These are phyloP conservation scores for Lasius platythorax DNA, from an alignment of 2,888 invertebrate species.

Conservation along the genomic window DNA sequence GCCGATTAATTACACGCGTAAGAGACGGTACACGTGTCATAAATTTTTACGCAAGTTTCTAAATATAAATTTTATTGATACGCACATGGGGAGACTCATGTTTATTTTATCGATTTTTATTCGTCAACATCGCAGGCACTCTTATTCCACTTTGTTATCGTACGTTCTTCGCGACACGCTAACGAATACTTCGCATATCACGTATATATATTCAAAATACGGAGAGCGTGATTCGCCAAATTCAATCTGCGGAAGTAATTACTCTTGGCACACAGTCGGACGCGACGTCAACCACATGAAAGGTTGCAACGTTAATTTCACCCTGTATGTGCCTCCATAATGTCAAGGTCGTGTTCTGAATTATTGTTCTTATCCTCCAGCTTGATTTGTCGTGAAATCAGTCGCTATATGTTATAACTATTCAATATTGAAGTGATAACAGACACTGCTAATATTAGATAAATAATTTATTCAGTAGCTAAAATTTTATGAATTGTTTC, in stretches of 20 bases:
- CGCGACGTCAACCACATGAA: conserved; percentile 42
- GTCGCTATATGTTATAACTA: background rate
- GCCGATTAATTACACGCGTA: background rate
- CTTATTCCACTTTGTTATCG: background rate
- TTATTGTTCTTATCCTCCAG: conserved; percentile 58
- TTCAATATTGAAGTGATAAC: background rate
- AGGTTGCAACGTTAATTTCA: conserved; percentile 69
- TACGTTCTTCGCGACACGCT: background rate
- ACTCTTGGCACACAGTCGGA: conserved; percentile 36
- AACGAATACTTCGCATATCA: background rate
- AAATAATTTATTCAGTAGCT: background rate
- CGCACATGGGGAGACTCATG: background rate
- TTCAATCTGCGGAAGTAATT: conserved; percentile 50
- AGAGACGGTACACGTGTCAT: background rate
- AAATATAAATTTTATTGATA: conserved; percentile 25
- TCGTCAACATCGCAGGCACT: background rate
- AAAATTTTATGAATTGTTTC: background rate
- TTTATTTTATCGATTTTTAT: conserved; percentile 43
- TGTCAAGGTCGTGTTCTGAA: conserved; percentile 72
- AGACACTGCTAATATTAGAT: background rate
- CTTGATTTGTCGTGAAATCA: conserved; percentile 25
- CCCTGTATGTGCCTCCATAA: conserved; percentile 63
- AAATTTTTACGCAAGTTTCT: conserved; percentile 6
- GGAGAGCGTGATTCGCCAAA: conserved; percentile 44
- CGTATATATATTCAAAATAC: conserved; percentile 19